A percentile compares a stretch with the other conserved stretches of the same genome.
Conservation (phyloP, 2,888 invertebrate species). For the Embidobia sp. region DNA sequence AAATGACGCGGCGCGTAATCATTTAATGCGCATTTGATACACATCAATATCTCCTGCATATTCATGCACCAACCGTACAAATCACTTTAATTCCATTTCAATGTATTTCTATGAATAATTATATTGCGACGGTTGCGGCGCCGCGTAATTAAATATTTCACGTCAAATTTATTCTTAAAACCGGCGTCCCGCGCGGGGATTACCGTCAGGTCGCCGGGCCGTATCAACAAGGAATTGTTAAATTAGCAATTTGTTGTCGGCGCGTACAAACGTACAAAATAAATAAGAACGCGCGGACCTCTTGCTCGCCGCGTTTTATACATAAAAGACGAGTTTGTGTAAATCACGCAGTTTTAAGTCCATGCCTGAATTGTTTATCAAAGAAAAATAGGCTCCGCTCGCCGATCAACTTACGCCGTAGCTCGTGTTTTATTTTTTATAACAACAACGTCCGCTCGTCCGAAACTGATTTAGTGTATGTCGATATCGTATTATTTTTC, state of each 20-base stretch:
- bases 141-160: conserved; percentile 25
- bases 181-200: background rate
- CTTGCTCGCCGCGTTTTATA: conserved; percentile 39
- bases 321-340: conserved; percentile 54
- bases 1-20: conserved; percentile 38
- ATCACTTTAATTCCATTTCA: conserved; percentile 44
- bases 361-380: conserved; percentile 57
- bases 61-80: conserved; percentile 42
- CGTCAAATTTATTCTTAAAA: conserved; percentile 30
- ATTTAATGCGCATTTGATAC: conserved; percentile 45
- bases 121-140: background rate
- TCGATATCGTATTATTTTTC: conserved; percentile 41
- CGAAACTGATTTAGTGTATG: conserved; percentile 31
- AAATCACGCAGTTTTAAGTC: conserved; percentile 57
- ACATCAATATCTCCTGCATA: conserved; percentile 35
- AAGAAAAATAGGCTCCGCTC: conserved; percentile 52
- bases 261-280: conserved; percentile 50
- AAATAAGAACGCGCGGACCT: conserved; percentile 40
- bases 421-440: conserved; percentile 54
- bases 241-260: conserved; percentile 57
- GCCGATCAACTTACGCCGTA: conserved; percentile 41
- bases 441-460: conserved; percentile 20
- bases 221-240: conserved; percentile 53
- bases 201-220: conserved; percentile 10
- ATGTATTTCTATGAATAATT: conserved; percentile 49